phyloP scores from a whole-genome alignment of 1,140 invertebrate species.

The Babylonia areolata region DNA sequence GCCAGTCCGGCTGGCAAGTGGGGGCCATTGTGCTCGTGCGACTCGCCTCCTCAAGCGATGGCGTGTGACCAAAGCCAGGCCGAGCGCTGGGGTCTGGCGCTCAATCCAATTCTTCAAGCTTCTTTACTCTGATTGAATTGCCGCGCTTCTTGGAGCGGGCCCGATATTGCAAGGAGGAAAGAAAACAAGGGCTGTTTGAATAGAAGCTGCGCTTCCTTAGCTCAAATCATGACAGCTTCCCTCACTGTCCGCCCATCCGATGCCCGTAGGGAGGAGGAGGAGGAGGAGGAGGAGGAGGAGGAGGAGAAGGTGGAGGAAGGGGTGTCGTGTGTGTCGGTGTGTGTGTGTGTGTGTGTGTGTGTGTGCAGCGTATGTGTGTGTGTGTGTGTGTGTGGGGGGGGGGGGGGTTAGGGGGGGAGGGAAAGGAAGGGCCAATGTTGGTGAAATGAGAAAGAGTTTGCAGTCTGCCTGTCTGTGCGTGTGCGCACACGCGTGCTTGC shows the following conservation, averaged over 20 bases:
- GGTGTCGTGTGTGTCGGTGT: no score
- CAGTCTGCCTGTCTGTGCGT: no score
- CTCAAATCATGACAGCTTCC: background rate
- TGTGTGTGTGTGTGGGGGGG: no score
- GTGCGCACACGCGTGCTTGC: no score
- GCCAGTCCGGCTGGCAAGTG: constrained; percentile 26
- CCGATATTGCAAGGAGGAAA: background rate
- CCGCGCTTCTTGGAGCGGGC: background rate
- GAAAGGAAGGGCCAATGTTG: no score
- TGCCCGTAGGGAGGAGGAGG: background rate
- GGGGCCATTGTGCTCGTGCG: constrained; percentile 38
- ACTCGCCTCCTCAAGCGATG: constrained; percentile 30
- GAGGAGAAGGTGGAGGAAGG: no score
- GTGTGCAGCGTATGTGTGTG: no score
- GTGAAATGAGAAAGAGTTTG: no score
- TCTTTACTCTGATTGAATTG: constrained; percentile 43
- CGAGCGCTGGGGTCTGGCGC: constrained; percentile 1
- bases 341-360: no score
- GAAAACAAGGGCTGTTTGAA: background rate
- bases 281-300: background rate
- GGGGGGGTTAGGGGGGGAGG: no score
- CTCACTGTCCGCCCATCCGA: no score
- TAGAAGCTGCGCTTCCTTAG: background rate
- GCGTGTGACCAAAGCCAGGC: background rate
- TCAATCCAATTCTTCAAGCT: constrained; percentile 40